phyloP scores from a whole-genome alignment of 2,113 vertebrate genomes.

The Vulpes vulpes region DNA sequence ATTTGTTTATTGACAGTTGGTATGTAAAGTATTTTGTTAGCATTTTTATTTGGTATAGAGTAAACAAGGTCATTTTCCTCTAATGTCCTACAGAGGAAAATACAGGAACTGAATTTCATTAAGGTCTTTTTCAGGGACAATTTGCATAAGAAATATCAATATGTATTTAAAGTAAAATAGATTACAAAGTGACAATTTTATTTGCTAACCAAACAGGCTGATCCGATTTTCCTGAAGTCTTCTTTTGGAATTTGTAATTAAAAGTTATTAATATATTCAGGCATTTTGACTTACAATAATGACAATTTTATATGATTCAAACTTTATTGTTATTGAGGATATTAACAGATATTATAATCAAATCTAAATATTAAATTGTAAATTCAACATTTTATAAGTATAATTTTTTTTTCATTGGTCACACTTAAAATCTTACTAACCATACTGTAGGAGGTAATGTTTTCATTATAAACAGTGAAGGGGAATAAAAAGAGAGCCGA shows the following conservation, averaged over 20 bases:
- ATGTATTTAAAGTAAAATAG: conserved; percentile 46
- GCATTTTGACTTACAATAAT: background rate
- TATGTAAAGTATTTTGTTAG: conserved; percentile 1
- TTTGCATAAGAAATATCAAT: conserved; percentile 47
- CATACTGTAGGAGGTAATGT: background rate
- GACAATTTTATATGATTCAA: background rate
- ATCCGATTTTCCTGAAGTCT: background rate
- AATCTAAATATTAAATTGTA: background rate
- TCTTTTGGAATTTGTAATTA: conserved; percentile 7
- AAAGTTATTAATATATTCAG: background rate
- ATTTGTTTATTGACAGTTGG: background rate
- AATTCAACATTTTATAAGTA: background rate
- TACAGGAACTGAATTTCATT: background rate
- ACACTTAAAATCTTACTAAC: background rate
- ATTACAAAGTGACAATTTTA: conserved; percentile 6
- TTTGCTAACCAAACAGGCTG: background rate
- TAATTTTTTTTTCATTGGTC: background rate
- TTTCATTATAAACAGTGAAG: background rate
- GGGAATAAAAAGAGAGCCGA: background rate
- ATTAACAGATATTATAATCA: background rate
- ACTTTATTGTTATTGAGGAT: background rate
- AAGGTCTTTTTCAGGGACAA: background rate
- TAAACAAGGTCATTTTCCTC: conserved; percentile 43
- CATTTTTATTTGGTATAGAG: conserved; percentile 29
- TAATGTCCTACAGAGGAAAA: background rate